phyloP scores from a whole-genome alignment of 2,888 invertebrate genomes.

The Perizoma flavofasciatum region DNA sequence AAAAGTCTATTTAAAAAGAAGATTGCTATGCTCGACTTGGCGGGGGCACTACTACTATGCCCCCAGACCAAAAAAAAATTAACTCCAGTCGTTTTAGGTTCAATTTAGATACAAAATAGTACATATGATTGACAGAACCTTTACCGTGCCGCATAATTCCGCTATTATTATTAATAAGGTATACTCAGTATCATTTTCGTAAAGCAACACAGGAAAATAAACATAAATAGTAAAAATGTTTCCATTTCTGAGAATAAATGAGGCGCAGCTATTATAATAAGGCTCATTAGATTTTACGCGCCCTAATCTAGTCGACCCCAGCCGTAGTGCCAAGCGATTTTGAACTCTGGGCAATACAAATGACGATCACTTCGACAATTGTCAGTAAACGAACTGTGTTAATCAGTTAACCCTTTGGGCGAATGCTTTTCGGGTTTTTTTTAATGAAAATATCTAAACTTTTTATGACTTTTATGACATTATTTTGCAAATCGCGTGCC shows the following conservation, averaged over 20 bases:
- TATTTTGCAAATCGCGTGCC: no score
- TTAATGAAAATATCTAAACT: neutral
- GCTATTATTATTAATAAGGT: no score
- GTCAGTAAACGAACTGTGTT: slow-evolving; percentile 55
- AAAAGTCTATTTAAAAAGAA: no score
- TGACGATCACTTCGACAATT: slow-evolving; percentile 56
- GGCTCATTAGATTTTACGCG: slow-evolving; percentile 71
- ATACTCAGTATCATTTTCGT: no score
- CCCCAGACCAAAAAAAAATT: no score
- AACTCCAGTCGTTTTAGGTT: no score
- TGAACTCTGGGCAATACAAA: slow-evolving; percentile 63
- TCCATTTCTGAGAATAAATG: slow-evolving; percentile 56
- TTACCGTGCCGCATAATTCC: no score
- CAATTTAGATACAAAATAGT: no score
- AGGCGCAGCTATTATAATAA: slow-evolving; percentile 61
- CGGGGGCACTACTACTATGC: no score
- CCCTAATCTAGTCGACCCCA: slow-evolving; percentile 58
- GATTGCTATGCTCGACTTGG: no score
- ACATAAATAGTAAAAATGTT: slow-evolving; percentile 30
- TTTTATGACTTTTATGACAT: no score
- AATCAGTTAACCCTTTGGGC: slow-evolving; percentile 62
- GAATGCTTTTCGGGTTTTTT: slow-evolving; percentile 50
- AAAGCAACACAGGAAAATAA: slow-evolving; percentile 8
- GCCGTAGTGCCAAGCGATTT: slow-evolving; percentile 53
- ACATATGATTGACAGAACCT: no score